These are phyloP conservation scores for Ciona savignyi DNA, from an alignment of 23 tunicate species.

Conservation along the genomic window DNA sequence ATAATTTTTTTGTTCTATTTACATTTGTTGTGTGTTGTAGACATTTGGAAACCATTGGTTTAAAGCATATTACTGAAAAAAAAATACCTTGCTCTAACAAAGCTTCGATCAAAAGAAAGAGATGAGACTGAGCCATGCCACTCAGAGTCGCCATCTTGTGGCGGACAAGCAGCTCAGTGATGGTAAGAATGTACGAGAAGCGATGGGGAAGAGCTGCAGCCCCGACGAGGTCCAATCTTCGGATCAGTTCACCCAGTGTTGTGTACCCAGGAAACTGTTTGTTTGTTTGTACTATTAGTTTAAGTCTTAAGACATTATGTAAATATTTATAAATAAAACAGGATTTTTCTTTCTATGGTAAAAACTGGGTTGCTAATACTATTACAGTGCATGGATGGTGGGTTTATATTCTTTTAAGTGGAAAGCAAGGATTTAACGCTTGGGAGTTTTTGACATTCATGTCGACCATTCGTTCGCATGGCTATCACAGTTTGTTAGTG, in stretches of 20 bases:
- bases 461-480: too few relatives aligned
- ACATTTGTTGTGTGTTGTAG: too few relatives aligned
- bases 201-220: constrained; percentile 43
- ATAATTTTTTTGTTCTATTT: too few relatives aligned
- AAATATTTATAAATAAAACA: background rate
- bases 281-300: background rate
- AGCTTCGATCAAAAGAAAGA: constrained; percentile 51
- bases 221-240: constrained; percentile 58
- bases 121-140: constrained; percentile 54
- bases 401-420: too few relatives aligned
- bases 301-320: too few relatives aligned
- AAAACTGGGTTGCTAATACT: too few relatives aligned
- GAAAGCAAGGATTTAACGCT: too few relatives aligned
- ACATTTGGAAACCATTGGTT: too few relatives aligned
- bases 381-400: too few relatives aligned
- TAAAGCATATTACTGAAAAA: background rate
- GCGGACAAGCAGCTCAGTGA: constrained; percentile 46
- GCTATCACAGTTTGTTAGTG: background rate
- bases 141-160: constrained; percentile 40
- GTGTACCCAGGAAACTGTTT: constrained; percentile 74
- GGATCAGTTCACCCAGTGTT: constrained; percentile 74
- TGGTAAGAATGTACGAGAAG: constrained; percentile 74
- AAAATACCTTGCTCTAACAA: constrained; percentile 51
- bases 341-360: too few relatives aligned
- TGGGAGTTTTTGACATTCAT: too few relatives aligned